Percentiles rank a stretch among this genome's conserved stretches.
Conservation (phyloP, 2,888 invertebrate species). For the Andrena bicolor region DNA sequence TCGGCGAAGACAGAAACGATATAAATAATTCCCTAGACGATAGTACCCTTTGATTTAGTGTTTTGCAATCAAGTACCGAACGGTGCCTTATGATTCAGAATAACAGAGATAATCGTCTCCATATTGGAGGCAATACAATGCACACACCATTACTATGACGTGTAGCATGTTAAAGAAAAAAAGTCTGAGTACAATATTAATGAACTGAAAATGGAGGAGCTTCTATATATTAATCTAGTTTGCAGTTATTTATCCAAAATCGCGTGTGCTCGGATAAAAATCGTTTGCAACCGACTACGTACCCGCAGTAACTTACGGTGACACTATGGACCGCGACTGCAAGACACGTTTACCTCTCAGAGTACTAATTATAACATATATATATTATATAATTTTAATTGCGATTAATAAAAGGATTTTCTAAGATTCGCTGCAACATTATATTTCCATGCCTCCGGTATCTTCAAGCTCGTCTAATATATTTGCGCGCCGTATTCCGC, state of each 20-base stretch:
- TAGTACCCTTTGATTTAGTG: conserved; percentile 71
- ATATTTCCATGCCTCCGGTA: neutral
- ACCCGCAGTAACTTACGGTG: conserved; percentile 23
- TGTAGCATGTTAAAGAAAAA: neutral
- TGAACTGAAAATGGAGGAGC: conserved; percentile 14
- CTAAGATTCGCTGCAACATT: conserved; percentile 5
- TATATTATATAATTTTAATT: conserved; percentile 43
- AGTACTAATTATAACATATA: conserved; percentile 43
- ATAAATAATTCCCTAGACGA: conserved; percentile 83
- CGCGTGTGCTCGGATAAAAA: neutral
- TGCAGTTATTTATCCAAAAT: conserved; percentile 14
- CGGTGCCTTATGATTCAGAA: conserved; percentile 32
- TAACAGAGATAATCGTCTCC: conserved; percentile 16
- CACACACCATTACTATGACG: neutral
- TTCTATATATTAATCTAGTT: conserved; percentile 26
- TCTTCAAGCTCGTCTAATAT: neutral
- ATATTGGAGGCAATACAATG: conserved; percentile 41
- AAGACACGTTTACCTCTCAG: conserved; percentile 44
- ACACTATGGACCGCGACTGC: conserved; percentile 12
- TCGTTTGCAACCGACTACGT: conserved; percentile 12
- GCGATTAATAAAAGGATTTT: conserved; percentile 56
- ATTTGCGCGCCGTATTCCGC: neutral
- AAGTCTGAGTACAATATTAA: conserved; percentile 43
- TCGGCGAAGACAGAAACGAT: conserved; percentile 86
- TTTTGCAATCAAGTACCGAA: conserved; percentile 14